These are phyloP conservation scores for Misgurnus anguillicaudatus DNA, from an alignment of 2,113 vertebrate species.

Conservation along the genomic window DNA sequence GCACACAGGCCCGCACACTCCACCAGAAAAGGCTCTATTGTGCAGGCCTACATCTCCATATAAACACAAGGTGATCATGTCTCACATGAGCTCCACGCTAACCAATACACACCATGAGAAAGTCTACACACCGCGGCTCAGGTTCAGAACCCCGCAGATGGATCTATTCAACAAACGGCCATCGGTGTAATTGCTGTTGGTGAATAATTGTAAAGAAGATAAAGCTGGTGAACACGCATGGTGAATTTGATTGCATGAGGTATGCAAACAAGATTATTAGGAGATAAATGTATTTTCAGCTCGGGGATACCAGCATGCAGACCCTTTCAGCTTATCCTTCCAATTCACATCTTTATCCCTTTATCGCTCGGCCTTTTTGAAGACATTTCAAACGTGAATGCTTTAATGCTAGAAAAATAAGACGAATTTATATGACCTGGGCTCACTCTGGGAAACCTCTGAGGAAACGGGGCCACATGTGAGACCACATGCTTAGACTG, in stretches of 20 bases:
- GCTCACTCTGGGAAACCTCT: background rate
- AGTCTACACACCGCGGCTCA: slow-evolving; percentile 22
- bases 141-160: slow-evolving; percentile 31
- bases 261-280: slow-evolving; percentile 29
- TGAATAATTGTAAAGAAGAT: slow-evolving; percentile 33
- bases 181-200: slow-evolving; percentile 38
- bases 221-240: slow-evolving; percentile 37
- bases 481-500: background rate
- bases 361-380: background rate
- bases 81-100: background rate
- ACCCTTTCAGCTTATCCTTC: slow-evolving; percentile 49
- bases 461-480: background rate
- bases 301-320: slow-evolving; percentile 47
- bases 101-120: slow-evolving; percentile 42
- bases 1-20: slow-evolving; percentile 46
- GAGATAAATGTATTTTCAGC: slow-evolving; percentile 7
- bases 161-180: slow-evolving; percentile 48
- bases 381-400: slow-evolving; percentile 42
- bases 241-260: slow-evolving; percentile 26
- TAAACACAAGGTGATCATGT: slow-evolving; percentile 48
- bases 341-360: slow-evolving; percentile 2
- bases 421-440: background rate
- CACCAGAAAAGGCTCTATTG: slow-evolving; percentile 50
- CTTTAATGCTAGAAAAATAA: slow-evolving; percentile 1
- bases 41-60: slow-evolving; percentile 45